Evolutionary conservation across 2,888 invertebrate genomes (phyloP).

Genomic region (Tetropium fuscum): DNA sequence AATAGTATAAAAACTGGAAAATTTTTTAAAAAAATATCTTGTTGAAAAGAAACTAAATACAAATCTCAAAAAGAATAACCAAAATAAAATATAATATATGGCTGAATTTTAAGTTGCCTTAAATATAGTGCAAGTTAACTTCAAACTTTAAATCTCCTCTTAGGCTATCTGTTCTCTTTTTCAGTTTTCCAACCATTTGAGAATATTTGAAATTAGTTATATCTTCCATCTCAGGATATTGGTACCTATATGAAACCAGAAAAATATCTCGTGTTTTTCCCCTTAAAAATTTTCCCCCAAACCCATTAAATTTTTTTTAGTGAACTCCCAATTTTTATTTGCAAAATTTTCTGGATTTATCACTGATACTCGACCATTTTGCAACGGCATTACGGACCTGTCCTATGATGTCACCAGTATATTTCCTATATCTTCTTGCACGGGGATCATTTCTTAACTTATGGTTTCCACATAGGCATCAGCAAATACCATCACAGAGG

Average conservation of each 20-base stretch:
- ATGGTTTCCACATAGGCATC: no score
- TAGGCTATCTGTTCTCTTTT: neutral
- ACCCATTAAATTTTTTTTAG: neutral
- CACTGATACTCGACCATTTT: no score
- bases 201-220: neutral
- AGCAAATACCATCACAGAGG: no score
- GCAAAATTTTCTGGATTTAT: no score
- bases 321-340: neutral
- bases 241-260: neutral
- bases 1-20: no score
- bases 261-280: neutral
- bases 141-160: conserved; percentile 1
- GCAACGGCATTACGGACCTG: no score
- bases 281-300: conserved; percentile 1
- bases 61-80: neutral
- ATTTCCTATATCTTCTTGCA: no score
- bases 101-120: neutral
- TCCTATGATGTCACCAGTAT: no score
- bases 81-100: neutral
- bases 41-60: no score
- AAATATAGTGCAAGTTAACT: neutral
- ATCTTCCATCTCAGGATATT: neutral
- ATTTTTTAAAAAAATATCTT: no score
- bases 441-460: no score
- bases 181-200: neutral